Evolutionary conservation across 2,888 invertebrate species (phyloP).

Genomic region (Liposcelis brunnea): DNA sequence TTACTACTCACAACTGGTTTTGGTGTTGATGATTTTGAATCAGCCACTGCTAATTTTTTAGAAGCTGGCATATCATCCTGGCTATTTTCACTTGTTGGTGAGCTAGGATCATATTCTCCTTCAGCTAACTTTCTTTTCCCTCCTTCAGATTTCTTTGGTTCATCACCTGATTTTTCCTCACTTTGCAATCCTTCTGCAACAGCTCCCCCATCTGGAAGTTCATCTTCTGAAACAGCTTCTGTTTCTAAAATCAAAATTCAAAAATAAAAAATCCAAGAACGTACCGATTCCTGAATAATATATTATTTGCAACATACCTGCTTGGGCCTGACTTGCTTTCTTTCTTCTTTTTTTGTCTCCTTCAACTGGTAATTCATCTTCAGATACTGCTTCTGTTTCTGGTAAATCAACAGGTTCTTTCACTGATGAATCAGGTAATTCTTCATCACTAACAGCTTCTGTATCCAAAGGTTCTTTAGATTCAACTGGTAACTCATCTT

Average conservation of each 20-base stretch:
- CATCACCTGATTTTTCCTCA: conserved; percentile 28
- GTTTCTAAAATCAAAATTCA: conserved; percentile 14
- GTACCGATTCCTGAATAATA: background rate
- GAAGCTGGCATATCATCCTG: conserved; percentile 38
- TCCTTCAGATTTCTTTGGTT: conserved; percentile 13
- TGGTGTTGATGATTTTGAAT: conserved; percentile 20
- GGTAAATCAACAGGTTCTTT: conserved; percentile 17
- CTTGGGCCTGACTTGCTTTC: conserved; percentile 14
- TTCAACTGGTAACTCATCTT: conserved; percentile 1
- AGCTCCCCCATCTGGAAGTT: conserved; percentile 44
- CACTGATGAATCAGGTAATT: conserved; percentile 14
- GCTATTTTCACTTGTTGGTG: conserved; percentile 55
- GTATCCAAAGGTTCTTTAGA: conserved; percentile 45
- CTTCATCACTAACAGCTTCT: conserved; percentile 30
- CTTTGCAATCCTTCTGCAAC: conserved; percentile 37
- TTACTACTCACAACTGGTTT: conserved; percentile 26
- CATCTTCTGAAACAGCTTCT: conserved; percentile 64
- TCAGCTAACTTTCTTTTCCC: conserved; percentile 29
- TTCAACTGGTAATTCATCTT: conserved; percentile 45
- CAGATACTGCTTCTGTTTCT: conserved; percentile 68
- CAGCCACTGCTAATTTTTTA: conserved; percentile 30
- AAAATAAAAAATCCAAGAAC: background rate
- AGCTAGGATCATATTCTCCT: conserved; percentile 60
- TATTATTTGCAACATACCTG: background rate
- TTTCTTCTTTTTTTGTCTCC: conserved; percentile 8